phyloP scores from a whole-genome alignment of 2,888 invertebrate genomes.

The Drosophila quinaria region DNA sequence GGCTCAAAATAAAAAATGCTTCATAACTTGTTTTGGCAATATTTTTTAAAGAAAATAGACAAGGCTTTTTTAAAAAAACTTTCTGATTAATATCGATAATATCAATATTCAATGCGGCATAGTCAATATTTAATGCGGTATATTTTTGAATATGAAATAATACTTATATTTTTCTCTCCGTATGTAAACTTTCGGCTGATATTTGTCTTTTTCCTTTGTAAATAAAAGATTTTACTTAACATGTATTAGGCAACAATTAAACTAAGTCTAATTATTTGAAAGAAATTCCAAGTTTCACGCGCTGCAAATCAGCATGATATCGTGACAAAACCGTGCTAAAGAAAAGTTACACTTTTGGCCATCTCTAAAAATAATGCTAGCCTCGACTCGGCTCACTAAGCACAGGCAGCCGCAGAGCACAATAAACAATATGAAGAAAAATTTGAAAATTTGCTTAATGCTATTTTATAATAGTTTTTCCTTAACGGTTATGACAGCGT shows the following conservation, averaged over 20 bases:
- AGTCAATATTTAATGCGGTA: too few species aligned
- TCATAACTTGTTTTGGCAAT: too few species aligned
- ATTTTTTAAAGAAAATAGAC: too few species aligned
- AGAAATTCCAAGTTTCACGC: not conserved
- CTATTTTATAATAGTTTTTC: slow-evolving; percentile 71
- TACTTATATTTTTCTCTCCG: too few species aligned
- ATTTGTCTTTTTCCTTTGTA: too few species aligned
- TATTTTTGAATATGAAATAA: too few species aligned
- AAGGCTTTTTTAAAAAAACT: too few species aligned
- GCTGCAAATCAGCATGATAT: not conserved
- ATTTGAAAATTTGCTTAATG: slow-evolving; percentile 69
- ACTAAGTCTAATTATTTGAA: not conserved
- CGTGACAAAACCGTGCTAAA: not conserved
- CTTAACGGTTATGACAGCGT: slow-evolving; percentile 63
- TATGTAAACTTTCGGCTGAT: too few species aligned
- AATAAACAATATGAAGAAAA: slow-evolving; percentile 47
- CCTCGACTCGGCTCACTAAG: slow-evolving; percentile 51
- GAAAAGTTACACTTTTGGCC: slow-evolving; percentile 8
- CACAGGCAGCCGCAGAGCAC: slow-evolving; percentile 23
- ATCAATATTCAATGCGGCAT: too few species aligned
- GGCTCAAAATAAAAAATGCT: too few species aligned
- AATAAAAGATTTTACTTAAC: too few species aligned
- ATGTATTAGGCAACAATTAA: not conserved
- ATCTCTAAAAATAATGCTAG: slow-evolving; percentile 21
- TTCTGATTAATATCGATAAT: too few species aligned